These are phyloP conservation scores for Erythrolamprus reginae DNA, from an alignment of 2,113 vertebrate genomes.

Conservation along the genomic window DNA sequence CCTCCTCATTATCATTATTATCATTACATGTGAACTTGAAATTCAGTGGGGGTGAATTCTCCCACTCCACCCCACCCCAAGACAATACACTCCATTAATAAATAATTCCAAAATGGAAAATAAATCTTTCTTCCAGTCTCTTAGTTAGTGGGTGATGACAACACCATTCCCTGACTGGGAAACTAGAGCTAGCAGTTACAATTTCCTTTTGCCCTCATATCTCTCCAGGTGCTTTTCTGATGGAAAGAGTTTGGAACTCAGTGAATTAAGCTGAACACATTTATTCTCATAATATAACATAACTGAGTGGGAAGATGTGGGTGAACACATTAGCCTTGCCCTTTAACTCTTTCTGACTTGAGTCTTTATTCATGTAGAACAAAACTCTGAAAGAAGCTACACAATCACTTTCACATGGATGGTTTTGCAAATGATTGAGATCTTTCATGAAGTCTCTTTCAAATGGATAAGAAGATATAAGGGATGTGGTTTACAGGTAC, in stretches of 20 bases:
- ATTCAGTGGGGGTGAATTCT: neutral
- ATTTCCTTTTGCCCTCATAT: neutral
- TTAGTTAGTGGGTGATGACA: neutral
- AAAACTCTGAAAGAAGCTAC: neutral
- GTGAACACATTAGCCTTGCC: neutral
- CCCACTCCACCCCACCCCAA: neutral
- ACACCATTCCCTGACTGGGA: neutral
- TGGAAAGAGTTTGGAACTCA: neutral
- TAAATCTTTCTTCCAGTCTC: neutral
- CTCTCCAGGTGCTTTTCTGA: neutral
- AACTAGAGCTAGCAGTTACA: neutral
- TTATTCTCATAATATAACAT: neutral
- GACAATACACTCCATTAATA: neutral
- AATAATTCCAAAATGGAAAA: neutral
- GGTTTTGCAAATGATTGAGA: neutral
- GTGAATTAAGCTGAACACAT: neutral
- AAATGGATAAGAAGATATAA: neutral
- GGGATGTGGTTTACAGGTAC: neutral
- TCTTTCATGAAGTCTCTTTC: neutral
- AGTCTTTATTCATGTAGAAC: neutral
- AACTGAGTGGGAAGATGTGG: neutral
- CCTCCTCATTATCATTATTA: neutral
- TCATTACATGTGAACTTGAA: neutral
- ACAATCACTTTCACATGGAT: neutral
- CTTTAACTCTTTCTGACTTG: neutral